Base-by-base conservation (phyloP, 2,888 invertebrate genomes). In the Trissoscelio sp. region DNA sequence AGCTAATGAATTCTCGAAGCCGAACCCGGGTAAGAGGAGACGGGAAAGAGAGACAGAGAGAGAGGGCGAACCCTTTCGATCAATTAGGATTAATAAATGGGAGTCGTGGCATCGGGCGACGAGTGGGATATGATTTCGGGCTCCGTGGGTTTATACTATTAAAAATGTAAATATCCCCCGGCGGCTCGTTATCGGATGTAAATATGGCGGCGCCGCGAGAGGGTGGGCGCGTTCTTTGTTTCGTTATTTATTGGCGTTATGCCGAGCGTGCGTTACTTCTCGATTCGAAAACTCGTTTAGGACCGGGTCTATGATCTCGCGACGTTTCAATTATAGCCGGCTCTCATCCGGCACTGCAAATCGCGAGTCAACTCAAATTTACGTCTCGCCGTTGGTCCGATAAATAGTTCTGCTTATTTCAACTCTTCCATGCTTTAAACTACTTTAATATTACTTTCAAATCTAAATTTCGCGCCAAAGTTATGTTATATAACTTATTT, bases 51-150 rank as follows among this genome's bases (percentile, higher is more conserved):
- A 5, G 39, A 31, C 20, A 31, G 53, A 46, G 20, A 37, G 18
- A 39, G 58, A 46, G 60, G n/a, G 46, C 11, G 42, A 53, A 20
- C 87, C 86, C 87, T 88, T 88, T 88, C 89, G 89, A 90, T 91
- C 89, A 91, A 90, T 91, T 91, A 91, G 89, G 87, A 86, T 86
- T 90, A 91, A 90, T 90, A 90, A 91, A 89, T 89, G 89, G 87
- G 86, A 83, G 84, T 85, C 83, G 84, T 81, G 85, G 86, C 85
- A 79, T 72, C 62, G 46, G 74, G 62, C 83, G 83, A 81, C 84
- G 81, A 80, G 79, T 82, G 73, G 83, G 79, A 78, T 79, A 81
- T 79, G 85, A 83, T 84, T 82, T 84, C 83, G 83, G 75, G 81
- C 82, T 83, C 86, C 87, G 89, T 88, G 83, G 88, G 88, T 88